Conservation (phyloP, 2,888 invertebrate genomes). For the Cheilosia scutellata region DNA sequence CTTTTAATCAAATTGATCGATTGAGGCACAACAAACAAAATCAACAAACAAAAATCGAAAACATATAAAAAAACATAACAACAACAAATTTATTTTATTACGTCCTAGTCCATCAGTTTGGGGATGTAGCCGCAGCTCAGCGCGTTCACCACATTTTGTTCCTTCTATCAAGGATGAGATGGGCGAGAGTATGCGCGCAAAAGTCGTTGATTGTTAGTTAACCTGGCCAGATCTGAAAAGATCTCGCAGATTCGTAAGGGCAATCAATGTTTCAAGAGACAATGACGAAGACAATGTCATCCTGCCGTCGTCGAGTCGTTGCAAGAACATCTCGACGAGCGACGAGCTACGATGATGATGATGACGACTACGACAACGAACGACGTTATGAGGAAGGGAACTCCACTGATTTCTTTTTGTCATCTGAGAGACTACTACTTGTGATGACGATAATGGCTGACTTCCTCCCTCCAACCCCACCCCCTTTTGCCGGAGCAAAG, state of each 20-base stretch:
- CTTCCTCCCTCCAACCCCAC: background rate
- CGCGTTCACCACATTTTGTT: constrained; percentile 26
- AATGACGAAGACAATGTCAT: constrained; percentile 76
- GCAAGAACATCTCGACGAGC: constrained; percentile 18
- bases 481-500: constrained; percentile 44
- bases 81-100: constrained; percentile 76
- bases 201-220: constrained; percentile 74
- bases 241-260: constrained; percentile 64
- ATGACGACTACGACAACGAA: constrained; percentile 51
- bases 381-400: constrained; percentile 73
- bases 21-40: constrained; percentile 45
- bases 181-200: constrained; percentile 59
- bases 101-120: constrained; percentile 64
- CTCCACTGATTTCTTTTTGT: constrained; percentile 75
- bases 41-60: constrained; percentile 31
- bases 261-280: constrained; percentile 75
- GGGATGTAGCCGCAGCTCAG: constrained; percentile 29
- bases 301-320: constrained; percentile 39
- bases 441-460: constrained; percentile 70
- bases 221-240: constrained; percentile 72
- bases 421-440: constrained; percentile 60
- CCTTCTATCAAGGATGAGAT: constrained; percentile 64
- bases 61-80: constrained; percentile 58
- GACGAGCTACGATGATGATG: constrained; percentile 40
- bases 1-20: constrained; percentile 73